A percentile compares a stretch with the other conserved stretches of the same genome.
Conservation (phyloP, 2,888 invertebrate species). For the Urechis unicinctus region DNA sequence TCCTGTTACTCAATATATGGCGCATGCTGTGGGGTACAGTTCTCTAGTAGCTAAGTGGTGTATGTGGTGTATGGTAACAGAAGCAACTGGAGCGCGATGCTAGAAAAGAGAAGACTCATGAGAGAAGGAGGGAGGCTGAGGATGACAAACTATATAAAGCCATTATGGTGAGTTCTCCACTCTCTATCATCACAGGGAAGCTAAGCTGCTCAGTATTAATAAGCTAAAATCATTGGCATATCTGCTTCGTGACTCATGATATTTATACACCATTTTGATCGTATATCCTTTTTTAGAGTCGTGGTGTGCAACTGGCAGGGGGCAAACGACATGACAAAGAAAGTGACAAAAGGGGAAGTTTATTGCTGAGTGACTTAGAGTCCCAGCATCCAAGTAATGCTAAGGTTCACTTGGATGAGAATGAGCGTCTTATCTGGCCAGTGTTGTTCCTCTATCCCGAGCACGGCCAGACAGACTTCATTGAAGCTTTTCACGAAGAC, state of each 20-base stretch:
- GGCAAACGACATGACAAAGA: not conserved
- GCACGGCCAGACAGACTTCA: slow-evolving; percentile 76
- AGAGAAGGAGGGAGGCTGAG: slow-evolving; percentile 29
- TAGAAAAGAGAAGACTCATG: slow-evolving; percentile 31
- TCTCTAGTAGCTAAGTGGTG: no score
- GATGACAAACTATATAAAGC: slow-evolving; percentile 29
- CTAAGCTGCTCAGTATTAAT: no score
- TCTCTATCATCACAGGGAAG: no score
- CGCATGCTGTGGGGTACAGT: no score
- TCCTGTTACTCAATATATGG: no score
- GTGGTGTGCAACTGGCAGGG: no score
- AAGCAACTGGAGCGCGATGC: slow-evolving; percentile 34
- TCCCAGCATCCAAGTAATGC: not conserved
- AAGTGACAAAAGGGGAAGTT: no score
- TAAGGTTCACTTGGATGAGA: slow-evolving; percentile 50
- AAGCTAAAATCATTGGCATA: no score
- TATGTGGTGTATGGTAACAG: no score
- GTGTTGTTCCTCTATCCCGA: slow-evolving; percentile 84
- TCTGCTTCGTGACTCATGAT: no score
- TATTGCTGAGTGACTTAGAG: not conserved
- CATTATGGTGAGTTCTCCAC: slow-evolving; percentile 36
- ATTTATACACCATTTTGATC: no score
- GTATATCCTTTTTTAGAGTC: no score
- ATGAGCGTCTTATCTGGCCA: slow-evolving; percentile 70
- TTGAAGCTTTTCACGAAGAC: slow-evolving; percentile 54